A percentile compares a stretch with the other conserved stretches of the same genome.
These are phyloP conservation scores for Phoenicopterus ruber DNA, from an alignment of 2,113 vertebrate species.

Conservation along the genomic window DNA sequence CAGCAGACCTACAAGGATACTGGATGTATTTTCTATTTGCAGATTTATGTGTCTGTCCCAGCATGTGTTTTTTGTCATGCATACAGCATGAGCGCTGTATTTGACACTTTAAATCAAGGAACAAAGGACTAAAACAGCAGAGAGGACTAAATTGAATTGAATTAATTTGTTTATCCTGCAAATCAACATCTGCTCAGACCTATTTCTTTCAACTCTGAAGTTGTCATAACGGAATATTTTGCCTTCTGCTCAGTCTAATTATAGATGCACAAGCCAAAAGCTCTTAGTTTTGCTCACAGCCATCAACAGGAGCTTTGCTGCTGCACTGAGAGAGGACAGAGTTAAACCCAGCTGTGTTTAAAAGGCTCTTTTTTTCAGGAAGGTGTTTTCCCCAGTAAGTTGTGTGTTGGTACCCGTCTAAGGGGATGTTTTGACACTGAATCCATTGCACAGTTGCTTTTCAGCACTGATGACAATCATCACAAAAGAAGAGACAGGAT, in stretches of 20 bases:
- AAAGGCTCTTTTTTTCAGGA: neutral
- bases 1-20: neutral
- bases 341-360: neutral
- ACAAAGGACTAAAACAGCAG: conserved; percentile 1
- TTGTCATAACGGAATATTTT: conserved; percentile 15
- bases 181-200: conserved; percentile 37
- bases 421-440: neutral
- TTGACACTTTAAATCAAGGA: neutral
- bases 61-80: conserved; percentile 24
- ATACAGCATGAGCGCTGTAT: neutral
- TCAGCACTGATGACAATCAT: neutral
- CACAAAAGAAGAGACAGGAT: neutral
- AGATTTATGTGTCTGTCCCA: conserved; percentile 1
- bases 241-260: conserved; percentile 41
- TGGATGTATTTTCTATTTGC: neutral
- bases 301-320: neutral
- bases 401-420: neutral
- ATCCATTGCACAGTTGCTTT: neutral
- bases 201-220: conserved; percentile 30
- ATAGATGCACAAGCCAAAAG: neutral
- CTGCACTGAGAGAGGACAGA: neutral
- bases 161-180: conserved; percentile 53
- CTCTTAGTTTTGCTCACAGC: neutral
- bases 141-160: neutral
- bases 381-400: neutral